Base-by-base conservation (phyloP, 2,113 vertebrate genomes). In the Rhinichthys klamathensis region DNA sequence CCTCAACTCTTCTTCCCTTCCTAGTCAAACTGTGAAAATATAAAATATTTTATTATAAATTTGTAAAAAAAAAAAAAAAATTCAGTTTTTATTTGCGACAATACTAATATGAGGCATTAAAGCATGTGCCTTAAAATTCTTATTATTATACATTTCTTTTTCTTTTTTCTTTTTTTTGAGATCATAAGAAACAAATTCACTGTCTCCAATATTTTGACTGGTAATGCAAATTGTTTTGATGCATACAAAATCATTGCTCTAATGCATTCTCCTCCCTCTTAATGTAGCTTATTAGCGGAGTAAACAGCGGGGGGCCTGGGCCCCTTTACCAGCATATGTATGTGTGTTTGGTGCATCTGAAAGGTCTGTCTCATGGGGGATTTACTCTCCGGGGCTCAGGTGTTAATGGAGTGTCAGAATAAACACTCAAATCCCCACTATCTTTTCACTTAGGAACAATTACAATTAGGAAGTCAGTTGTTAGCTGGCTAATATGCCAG, bases 381-480 rank as follows among this genome's bases (percentile, higher is more conserved):
- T 87, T 84, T 81, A 44, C 51, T 82, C 85, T 72, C 46, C 0
- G 10, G 23, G 74, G 82, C 80, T 73, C 84, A 86, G 74, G 87
- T 87, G 84, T 85, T 88, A 87, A 89, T 86, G 84, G 84, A 79
- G 73, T 67, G 75, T 86, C 87, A 86, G 80, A 88, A 89, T 89
- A 89, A 88, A 88, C 88, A 87, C 69, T 32, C 80, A 89, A 89
- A 90, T 87, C 87, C 67, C 85, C 58, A 60, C 88, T 81, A 80
- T 88, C 90, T 87, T 85, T 70, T 82, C 60, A 85, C 76, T 76
- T 78, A 85, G 54, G 54, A 56, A 23, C 54, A 23, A 56, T 56
- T 83, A 69, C 86, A 65, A 87, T 91, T 88, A 88, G 91, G 90
- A 90, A 89, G 88, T 87, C 32, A 8, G 84, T 88, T 88, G 86